Evolutionary conservation across 2,113 vertebrate species (phyloP), one percentile per base, ranked within the genome.

Genomic region (Noctilio leporinus): DNA sequence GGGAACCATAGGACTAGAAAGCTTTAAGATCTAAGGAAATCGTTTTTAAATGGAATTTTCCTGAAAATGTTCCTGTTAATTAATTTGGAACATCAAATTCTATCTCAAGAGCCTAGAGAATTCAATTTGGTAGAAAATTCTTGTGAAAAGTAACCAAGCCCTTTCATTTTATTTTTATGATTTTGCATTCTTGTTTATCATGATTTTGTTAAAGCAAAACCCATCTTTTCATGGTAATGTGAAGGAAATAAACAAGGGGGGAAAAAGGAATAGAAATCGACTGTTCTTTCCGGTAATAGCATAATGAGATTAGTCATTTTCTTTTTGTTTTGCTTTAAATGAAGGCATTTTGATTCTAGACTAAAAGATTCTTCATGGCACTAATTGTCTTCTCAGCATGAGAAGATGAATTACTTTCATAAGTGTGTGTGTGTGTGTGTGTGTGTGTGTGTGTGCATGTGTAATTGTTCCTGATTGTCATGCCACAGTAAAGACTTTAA

Each of bases 271-370:
- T 96, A 57, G 51, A 96, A 95, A 96, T 87, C 59, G 76, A 84
- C 51, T 53, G 26, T 64, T 97, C 89, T 97, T 93, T 47, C 88
- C 95, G 95, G 92, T 96, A 95, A 96, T 94, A 97, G 89, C 90
- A 82, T 97, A 96, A 97, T 93, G 83, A 97, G 86, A 80, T 97
- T 95, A 96, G 64, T 96, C 86, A n/a, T 78, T 96, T 85, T 30
- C 35, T 89, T 65, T 40, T 78, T 47, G 20, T 57, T 84, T 57
- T 84, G 16, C 28, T 40, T 78, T 91, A 97, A 96, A 96, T 97
- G 80, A 98, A 84, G 85, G 97, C 92, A 96, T 96, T 86, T 72
- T 83, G 62, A 85, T 67, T 95, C 82, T 88, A 80, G 82, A 45
- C 83, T 81, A 95, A 94, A 97, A 96, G 84, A 98, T 96, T 92